These are phyloP conservation scores for Oxyura jamaicensis DNA, from an alignment of 2,113 vertebrate species.

Conservation along the genomic window DNA sequence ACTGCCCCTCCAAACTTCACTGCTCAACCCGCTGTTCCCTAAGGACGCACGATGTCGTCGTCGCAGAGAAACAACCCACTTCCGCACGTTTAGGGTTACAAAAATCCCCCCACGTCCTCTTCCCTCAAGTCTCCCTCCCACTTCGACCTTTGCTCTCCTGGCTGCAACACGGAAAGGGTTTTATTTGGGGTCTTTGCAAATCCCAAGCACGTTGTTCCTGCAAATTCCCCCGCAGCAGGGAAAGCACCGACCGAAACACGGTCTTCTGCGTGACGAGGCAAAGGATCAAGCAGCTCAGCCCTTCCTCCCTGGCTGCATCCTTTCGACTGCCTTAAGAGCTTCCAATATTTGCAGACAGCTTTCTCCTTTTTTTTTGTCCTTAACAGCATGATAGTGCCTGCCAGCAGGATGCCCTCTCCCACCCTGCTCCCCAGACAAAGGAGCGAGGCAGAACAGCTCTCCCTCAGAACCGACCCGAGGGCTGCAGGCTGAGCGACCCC, in stretches of 20 bases:
- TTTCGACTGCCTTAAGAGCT: not conserved
- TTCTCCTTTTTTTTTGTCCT: not conserved
- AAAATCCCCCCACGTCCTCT: not conserved
- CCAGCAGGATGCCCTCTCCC: not conserved
- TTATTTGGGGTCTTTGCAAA: not conserved
- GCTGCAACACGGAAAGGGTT: not conserved
- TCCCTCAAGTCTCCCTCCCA: not conserved
- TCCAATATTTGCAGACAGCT: not conserved
- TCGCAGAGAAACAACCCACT: not conserved
- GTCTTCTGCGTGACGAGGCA: not conserved
- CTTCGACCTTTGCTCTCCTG: not conserved
- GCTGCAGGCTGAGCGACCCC: not conserved
- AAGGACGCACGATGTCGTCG: not conserved
- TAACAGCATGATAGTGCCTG: not conserved
- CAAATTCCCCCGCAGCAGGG: not conserved
- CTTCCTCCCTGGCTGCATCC: not conserved
- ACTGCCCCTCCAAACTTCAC: not conserved
- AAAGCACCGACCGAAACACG: not conserved
- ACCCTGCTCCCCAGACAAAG: conserved; percentile 5
- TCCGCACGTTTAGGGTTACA: not conserved
- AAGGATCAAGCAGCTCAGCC: not conserved
- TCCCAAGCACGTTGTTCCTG: not conserved
- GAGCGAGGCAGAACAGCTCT: not conserved
- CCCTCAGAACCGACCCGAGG: not conserved
- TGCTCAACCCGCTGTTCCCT: not conserved